Evolutionary conservation across 2,113 vertebrate genomes (phyloP).

Genomic region (Misgurnus anguillicaudatus): DNA sequence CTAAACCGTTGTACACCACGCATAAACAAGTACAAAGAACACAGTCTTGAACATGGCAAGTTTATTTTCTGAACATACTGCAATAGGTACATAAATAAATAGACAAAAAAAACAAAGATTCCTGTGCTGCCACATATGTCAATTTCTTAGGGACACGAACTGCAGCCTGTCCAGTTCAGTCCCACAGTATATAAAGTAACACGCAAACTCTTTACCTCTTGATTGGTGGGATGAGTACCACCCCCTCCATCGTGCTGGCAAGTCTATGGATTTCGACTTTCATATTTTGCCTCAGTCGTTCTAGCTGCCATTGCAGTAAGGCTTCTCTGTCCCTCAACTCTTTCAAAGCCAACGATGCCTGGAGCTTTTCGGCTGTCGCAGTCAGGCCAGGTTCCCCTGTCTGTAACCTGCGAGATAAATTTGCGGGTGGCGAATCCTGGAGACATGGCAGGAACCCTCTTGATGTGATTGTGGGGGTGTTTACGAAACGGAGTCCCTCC

Average conservation of each 20-base stretch:
- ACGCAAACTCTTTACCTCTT: constrained; percentile 40
- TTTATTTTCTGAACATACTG: background rate
- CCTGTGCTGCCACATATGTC: background rate
- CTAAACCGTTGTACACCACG: background rate
- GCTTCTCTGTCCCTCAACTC: constrained; percentile 51
- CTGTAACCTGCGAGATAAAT: constrained; percentile 11
- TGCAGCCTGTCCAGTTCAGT: background rate
- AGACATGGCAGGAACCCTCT: constrained; percentile 45
- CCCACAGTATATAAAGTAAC: background rate
- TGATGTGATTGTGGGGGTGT: background rate
- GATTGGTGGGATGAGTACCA: constrained; percentile 54
- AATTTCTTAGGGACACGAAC: background rate
- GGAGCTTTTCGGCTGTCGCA: constrained; percentile 19
- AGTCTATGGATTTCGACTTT: constrained; percentile 45
- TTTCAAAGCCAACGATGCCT: constrained; percentile 41
- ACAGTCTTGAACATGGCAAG: background rate
- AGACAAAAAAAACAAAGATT: background rate
- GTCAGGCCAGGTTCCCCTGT: background rate
- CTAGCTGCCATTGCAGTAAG: constrained; percentile 44
- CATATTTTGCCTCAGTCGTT: constrained; percentile 36
- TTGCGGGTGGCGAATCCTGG: constrained; percentile 13
- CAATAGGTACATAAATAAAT: background rate
- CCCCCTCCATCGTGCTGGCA: constrained; percentile 43
- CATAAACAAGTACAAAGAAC: background rate
- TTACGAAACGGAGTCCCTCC: constrained; percentile 30